Percentiles rank a stretch among this genome's conserved stretches.
Conservation (phyloP, 2,113 vertebrate species). For the Callopanchax toddi region DNA sequence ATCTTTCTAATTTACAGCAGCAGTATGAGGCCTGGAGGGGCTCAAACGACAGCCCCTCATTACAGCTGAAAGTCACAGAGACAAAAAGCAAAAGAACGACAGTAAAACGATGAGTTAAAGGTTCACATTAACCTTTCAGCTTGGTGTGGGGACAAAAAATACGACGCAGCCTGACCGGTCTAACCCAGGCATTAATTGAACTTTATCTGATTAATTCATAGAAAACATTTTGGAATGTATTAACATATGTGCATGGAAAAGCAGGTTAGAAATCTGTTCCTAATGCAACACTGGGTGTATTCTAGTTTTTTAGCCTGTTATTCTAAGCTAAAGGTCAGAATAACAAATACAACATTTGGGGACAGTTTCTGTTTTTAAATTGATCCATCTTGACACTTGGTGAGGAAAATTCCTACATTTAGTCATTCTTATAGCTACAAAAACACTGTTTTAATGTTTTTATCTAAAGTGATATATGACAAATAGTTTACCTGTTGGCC, state of each 20-base stretch:
- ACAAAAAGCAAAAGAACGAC: slow-evolving; percentile 23
- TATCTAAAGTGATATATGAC: too few species aligned
- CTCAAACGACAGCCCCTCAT: slow-evolving; percentile 36
- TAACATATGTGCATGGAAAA: slow-evolving; percentile 1
- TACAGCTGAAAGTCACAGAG: slow-evolving; percentile 33
- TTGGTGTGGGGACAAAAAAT: slow-evolving; percentile 20
- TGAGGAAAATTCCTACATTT: too few species aligned
- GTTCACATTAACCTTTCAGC: slow-evolving; percentile 74
- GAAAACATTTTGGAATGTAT: slow-evolving; percentile 16
- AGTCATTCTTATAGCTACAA: too few species aligned
- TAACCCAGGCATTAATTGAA: slow-evolving; percentile 59
- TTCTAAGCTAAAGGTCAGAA: slow-evolving; percentile 13
- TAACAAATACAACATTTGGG: neutral
- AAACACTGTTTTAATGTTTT: too few species aligned
- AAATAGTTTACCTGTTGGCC: too few species aligned
- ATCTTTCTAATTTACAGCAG: slow-evolving; percentile 59
- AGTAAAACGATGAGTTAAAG: slow-evolving; percentile 57
- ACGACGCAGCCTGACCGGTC: slow-evolving; percentile 39
- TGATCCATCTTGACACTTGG: slow-evolving; percentile 1
- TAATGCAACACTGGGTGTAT: neutral
- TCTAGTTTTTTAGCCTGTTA: neutral
- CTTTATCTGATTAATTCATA: slow-evolving; percentile 60
- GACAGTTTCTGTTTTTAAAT: slow-evolving; percentile 10
- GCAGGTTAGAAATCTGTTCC: slow-evolving; percentile 5
- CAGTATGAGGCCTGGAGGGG: slow-evolving; percentile 46